Percentiles rank a stretch among this genome's conserved stretches.
These are phyloP conservation scores for Leucopsar rothschildi DNA, from an alignment of 2,113 vertebrate species.

Conservation along the genomic window DNA sequence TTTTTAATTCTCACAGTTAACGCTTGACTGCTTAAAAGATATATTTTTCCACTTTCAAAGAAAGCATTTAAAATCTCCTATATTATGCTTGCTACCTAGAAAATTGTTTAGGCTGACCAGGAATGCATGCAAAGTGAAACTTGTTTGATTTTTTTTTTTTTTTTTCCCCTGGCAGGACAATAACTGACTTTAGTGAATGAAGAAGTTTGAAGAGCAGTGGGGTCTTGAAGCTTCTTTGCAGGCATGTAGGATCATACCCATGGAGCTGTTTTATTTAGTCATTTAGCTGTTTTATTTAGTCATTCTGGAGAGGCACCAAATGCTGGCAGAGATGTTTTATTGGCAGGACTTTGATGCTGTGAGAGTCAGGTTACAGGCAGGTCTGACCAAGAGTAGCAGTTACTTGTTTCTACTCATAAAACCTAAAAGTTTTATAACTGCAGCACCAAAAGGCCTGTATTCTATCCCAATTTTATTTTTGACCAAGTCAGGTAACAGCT, in stretches of 20 bases:
- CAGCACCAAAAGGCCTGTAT: background rate
- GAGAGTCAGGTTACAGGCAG: background rate
- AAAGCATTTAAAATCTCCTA: slow-evolving; percentile 56
- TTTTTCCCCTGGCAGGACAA: background rate
- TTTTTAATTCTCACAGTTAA: slow-evolving; percentile 68
- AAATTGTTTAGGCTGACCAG: background rate
- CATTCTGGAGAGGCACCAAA: background rate
- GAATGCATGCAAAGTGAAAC: slow-evolving; percentile 19
- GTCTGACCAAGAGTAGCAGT: background rate
- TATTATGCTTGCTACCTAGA: slow-evolving; percentile 10
- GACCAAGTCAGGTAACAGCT: background rate
- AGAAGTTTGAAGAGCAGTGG: background rate
- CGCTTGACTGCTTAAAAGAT: slow-evolving; percentile 56
- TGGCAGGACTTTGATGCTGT: background rate
- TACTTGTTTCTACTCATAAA: background rate
- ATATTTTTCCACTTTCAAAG: slow-evolving; percentile 50
- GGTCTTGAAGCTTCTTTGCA: background rate
- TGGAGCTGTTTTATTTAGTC: background rate
- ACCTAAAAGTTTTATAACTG: background rate
- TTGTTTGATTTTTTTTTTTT: background rate
- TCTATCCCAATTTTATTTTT: background rate
- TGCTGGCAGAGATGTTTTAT: background rate
- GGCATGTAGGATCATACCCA: background rate
- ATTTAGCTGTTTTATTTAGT: no score
- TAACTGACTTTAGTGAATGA: background rate